Evolutionary conservation across 2,113 vertebrate genomes (phyloP), one percentile per base, ranked within the genome.

Genomic region (Chlorodrepanis virens): DNA sequence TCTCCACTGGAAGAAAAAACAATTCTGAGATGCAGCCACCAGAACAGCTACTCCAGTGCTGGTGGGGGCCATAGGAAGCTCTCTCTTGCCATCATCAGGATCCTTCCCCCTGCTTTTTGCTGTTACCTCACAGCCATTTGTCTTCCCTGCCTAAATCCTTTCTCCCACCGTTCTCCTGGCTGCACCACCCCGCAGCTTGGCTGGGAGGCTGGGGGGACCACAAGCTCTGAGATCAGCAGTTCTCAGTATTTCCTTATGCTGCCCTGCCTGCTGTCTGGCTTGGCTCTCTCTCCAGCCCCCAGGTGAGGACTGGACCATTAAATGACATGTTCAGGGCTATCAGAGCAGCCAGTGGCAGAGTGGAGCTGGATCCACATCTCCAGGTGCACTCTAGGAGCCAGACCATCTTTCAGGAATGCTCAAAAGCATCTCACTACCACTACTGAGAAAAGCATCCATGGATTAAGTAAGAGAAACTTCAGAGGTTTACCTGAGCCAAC

Each of bases 1-100:
- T 98, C 98, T 91, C 98, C 98, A 96, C 98, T 98, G 18, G 98
- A 98, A 25, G 98, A 98, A 96, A 98, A 25, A 98, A 98, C 2
- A 98, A 98, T 0, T 98, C 47, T 98, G 98, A 21, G 98, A 98
- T 13, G 97, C 94, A 44, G 96, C 94, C 84, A 97, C 81, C 79
- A 96, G 85, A 40, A 96, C 97, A 70, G 83, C 49, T 79, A 67
- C 96, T 79, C 82, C 96, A 52, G 80, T 4, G 14, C 63, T 71
- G 6, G 77, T 78, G 6, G 95, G 88, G 5, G 82, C 50, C 13
- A 92, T 2, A 33, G 95, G 64, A 44, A 97, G 42, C 9, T 98
- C 98, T 28, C 97, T 97, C 57, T 99, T 98, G 90, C 98, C 98
- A 11, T 95, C 98, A 42, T 97, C 97, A 12, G 23, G 12, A 68